Evolutionary conservation across 2,797 vertebrate species (phyloP), one percentile per base, ranked within the genome.

Genomic region (Phrynocephalus vlangalii): DNA sequence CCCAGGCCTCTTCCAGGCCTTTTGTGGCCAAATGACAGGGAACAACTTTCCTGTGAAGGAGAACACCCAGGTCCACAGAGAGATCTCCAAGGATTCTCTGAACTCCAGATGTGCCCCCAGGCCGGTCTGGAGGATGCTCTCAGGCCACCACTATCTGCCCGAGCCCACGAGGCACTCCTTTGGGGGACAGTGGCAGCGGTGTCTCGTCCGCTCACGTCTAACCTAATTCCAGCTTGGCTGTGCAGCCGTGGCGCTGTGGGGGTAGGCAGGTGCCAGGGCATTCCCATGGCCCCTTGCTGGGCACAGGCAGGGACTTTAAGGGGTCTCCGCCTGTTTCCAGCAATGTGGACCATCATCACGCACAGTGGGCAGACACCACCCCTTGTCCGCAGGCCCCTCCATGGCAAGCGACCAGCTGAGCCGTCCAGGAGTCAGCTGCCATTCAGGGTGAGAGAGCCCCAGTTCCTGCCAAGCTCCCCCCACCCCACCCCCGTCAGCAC

Each of bases 171-270:
- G 18, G 20, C 67, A 33, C 18, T 30, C 5, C n/a, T 16, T 5
- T 79, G 13, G 86, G 82, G 1, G 60, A 79, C 13, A 33, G 33
- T 33, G 13, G 16, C 60, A 63, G 16, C 60, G 16, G 60, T 22
- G 1, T 26, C 84, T 20, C 22, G 6, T 56, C 88, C 68, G 76
- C 70, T 0, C 24, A 0, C 90, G 87, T 82, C 80, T 95, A 94
- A 95, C 94, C 95, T 94, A 94, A 92, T 94, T 95, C 94, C 91
- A 22, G 73, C 38, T 18, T 48, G 0, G 30, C 82, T 26, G 68
- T 85, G 48, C 71, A 50, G 77, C 10, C 7, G 9, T 10, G 67
- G 67, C 6, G 67, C 16, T 67, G 67, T 6, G 67, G 67, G 66
- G 38, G 67, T 7, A 24, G 13, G 5, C 15, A 6, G 38, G 63